Evolutionary conservation across 1,140 invertebrate species (phyloP).

Genomic region (Sinella curviseta): DNA sequence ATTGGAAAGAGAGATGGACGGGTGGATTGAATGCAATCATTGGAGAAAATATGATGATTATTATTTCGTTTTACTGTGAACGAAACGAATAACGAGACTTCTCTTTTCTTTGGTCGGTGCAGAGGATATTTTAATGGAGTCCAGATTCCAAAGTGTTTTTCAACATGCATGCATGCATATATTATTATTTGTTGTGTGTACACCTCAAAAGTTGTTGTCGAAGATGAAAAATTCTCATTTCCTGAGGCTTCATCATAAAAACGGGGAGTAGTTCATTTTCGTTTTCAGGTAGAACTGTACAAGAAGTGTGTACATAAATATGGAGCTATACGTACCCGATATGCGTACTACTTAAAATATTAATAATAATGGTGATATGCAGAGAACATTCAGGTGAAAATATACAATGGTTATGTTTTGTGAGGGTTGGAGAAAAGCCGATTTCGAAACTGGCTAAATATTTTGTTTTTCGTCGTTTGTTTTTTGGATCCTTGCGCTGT

Average conservation of each 20-base stretch:
- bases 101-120: background rate
- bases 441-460: too few species aligned
- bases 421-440: too few species aligned
- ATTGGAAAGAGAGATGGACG: background rate
- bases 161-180: background rate
- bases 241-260: constrained; percentile 1
- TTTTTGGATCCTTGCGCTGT: too few species aligned
- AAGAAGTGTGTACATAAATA: background rate
- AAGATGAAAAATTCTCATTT: constrained; percentile 16
- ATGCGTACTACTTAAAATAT: too few species aligned
- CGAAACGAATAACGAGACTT: background rate
- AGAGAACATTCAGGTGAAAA: background rate
- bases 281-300: background rate
- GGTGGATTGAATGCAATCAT: background rate
- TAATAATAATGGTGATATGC: too few species aligned
- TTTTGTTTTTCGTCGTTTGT: too few species aligned
- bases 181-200: background rate
- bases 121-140: background rate
- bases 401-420: too few species aligned
- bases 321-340: too few species aligned
- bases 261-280: background rate
- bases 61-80: background rate
- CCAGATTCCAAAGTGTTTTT: background rate
- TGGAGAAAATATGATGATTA: background rate
- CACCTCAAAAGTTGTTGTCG: background rate